Percentiles rank a stretch among this genome's conserved stretches.
Conservation (phyloP, 2,888 invertebrate species). For the Axea sp. region DNA sequence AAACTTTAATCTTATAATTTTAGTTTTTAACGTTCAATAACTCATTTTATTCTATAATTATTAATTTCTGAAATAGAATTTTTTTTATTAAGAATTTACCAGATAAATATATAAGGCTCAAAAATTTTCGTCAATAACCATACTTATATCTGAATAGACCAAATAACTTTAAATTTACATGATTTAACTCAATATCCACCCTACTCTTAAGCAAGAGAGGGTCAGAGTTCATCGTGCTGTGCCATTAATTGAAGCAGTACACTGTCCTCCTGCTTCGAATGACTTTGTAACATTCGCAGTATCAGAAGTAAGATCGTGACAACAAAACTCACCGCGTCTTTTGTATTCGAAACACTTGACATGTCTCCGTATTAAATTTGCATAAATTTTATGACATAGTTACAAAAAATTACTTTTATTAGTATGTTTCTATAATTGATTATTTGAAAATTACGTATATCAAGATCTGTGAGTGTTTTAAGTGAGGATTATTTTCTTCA, state of each 20-base stretch:
- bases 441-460: no score
- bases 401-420: background rate
- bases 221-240: conserved; percentile 77
- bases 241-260: conserved; percentile 53
- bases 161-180: conserved; percentile 27
- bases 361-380: conserved; percentile 14
- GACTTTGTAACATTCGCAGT: conserved; percentile 53
- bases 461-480: no score
- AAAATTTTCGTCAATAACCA: no score
- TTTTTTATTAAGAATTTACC: no score
- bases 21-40: no score
- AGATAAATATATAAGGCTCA: no score
- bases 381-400: conserved; percentile 19
- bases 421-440: no score
- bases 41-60: no score
- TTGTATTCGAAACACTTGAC: conserved; percentile 45
- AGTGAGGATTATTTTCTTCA: no score
- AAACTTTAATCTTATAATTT: no score
- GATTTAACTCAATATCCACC: conserved; percentile 25
- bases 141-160: no score
- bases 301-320: conserved; percentile 45
- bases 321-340: conserved; percentile 49
- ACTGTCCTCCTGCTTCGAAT: conserved; percentile 55
- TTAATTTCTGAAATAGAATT: no score
- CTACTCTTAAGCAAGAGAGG: conserved; percentile 43